Evolutionary conservation across 2,888 invertebrate genomes (phyloP), one percentile per base, ranked within the genome.

Genomic region (Leptopilina syphax): DNA sequence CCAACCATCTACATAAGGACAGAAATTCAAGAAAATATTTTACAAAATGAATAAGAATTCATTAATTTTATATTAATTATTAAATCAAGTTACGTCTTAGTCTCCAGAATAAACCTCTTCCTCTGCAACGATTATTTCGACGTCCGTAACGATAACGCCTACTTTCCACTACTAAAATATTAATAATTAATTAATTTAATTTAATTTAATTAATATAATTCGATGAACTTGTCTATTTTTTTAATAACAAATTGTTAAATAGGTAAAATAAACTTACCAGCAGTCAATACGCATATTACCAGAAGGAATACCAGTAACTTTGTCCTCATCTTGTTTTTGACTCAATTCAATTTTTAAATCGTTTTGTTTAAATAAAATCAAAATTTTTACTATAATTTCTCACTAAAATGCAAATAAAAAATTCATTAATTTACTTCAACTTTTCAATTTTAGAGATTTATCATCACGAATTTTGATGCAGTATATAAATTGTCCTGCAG

Each of bases 81-180:
- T 60, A 0, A 60, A n/a, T 60, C 1, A 3, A 13, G 13, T 60
- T 60, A 60, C 60, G 13, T 60, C 60, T n/a, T 50, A 50, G 50
- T 60, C 6, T 60, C n/a, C 60, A 60, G 60, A 60, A 60, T n/a
- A 60, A 8, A 13, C 60, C 60, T 60, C 60, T 18, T 60, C 60
- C 60, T n/a, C 60, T 18, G 8, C 18, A n/a, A n/a, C 60, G 60
- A 18, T 18, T 12, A n/a, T 57, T n/a, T 50, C 50, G 50, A 60
- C n/a, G n/a, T 60, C 60, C 60, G n/a, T 60, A 60, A 5, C 60
- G 60, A 18, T 60, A 60, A 60, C 60, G 60, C 60, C 60, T 60
- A 18, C 63, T 63, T 24, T 63, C 63, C 1, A 60, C 60, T 60
- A 63, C 8, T 8, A 63, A 63, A 0, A 8, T 24, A 34, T 34